A percentile compares a stretch with the other conserved stretches of the same genome.
Evolutionary conservation across 1,140 invertebrate species (phyloP).

Genomic region (Venturia canescens): DNA sequence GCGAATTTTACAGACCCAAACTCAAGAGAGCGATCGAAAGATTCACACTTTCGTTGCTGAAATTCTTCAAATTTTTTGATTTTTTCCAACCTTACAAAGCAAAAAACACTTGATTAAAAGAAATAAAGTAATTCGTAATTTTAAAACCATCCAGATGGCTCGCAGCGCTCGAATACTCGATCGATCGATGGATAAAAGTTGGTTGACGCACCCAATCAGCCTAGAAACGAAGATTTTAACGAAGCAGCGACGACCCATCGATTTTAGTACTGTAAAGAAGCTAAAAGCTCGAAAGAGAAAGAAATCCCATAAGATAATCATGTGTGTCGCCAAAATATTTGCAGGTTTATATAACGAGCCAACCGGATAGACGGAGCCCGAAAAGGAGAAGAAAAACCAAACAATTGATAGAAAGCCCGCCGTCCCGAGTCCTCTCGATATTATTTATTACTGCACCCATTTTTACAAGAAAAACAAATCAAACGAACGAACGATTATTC

Average conservation of each 20-base stretch:
- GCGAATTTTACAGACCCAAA: too few relatives aligned
- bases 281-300: slow-evolving; percentile 30
- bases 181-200: slow-evolving; percentile 97
- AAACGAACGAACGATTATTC: neutral
- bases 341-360: neutral
- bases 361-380: neutral
- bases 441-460: slow-evolving; percentile 17
- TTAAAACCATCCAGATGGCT: slow-evolving; percentile 86
- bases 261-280: slow-evolving; percentile 61
- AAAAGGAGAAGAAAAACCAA: neutral
- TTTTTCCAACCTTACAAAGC: neutral
- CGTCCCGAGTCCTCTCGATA: slow-evolving; percentile 6
- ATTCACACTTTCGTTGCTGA: too few relatives aligned
- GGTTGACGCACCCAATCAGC: slow-evolving; percentile 78
- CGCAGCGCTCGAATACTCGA: slow-evolving; percentile 95
- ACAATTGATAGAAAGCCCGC: neutral
- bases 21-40: too few relatives aligned
- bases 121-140: neutral
- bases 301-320: neutral
- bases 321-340: slow-evolving; percentile 10
- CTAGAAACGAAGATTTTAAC: slow-evolving; percentile 44
- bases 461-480: neutral
- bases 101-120: neutral
- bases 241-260: slow-evolving; percentile 43
- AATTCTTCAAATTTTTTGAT: neutral